Conservation (phyloP, 2,113 vertebrate species). For the Platichthys flesus region DNA sequence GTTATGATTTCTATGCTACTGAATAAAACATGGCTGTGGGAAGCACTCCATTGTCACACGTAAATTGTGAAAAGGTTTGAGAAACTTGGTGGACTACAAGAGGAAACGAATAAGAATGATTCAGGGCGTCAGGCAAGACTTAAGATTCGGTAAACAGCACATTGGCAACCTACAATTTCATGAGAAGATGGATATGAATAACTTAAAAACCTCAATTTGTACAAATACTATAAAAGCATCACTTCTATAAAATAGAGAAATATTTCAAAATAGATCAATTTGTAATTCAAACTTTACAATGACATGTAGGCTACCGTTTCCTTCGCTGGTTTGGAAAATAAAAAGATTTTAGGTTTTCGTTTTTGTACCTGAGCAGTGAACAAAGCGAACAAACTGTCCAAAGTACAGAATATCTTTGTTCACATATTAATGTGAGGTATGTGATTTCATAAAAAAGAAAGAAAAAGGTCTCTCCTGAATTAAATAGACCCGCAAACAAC, state of each 20-base stretch:
- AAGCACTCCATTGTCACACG: slow-evolving; percentile 39
- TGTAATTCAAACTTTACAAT: slow-evolving; percentile 74
- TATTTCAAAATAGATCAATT: slow-evolving; percentile 79
- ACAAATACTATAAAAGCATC: slow-evolving; percentile 81
- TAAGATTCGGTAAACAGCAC: slow-evolving; percentile 46
- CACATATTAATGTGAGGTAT: slow-evolving; percentile 65
- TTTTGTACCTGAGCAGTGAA: slow-evolving; percentile 76
- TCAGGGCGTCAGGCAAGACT: slow-evolving; percentile 46
- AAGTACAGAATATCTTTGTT: slow-evolving; percentile 62
- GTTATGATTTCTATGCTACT: slow-evolving; percentile 34
- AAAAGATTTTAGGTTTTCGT: slow-evolving; percentile 35
- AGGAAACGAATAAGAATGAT: slow-evolving; percentile 66
- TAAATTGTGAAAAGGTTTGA: slow-evolving; percentile 21
- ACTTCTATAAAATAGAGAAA: slow-evolving; percentile 79
- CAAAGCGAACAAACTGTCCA: slow-evolving; percentile 60
- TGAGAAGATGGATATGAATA: slow-evolving; percentile 67
- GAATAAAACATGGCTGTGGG: slow-evolving; percentile 45
- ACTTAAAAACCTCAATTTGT: slow-evolving; percentile 76
- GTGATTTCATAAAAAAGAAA: slow-evolving; percentile 38
- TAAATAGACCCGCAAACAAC: slow-evolving; percentile 57
- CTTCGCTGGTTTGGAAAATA: slow-evolving; percentile 56
- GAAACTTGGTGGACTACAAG: slow-evolving; percentile 51
- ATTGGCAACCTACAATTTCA: slow-evolving; percentile 52
- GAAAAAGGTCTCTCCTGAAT: slow-evolving; percentile 51
- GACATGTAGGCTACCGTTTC: slow-evolving; percentile 68